Base-by-base conservation (phyloP, 2,113 vertebrate species). In the Nematolebias whitei region DNA sequence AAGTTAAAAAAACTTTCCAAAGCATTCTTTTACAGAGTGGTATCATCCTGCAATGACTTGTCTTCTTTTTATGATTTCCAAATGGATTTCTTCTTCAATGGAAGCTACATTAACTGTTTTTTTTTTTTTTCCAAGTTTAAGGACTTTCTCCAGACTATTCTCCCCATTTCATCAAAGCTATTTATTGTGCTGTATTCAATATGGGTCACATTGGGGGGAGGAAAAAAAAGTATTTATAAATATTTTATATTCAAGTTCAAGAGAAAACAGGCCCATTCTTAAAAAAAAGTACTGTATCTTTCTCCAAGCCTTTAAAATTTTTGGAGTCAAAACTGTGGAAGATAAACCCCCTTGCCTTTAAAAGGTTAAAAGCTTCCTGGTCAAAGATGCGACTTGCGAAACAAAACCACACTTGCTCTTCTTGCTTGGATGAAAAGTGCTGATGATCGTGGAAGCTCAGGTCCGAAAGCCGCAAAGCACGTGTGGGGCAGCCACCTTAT, bases 401-500 rank as follows among this genome's bases (percentile, higher is more conserved):
- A 62, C n/a, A 40, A 57, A 35, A 44, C 26, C 26, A 69, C 14
- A 29, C 50, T 54, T 16, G 18, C 26, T 38, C 74, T 69, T 12
- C 48, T 63, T 55, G 35, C 54, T 64, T 40, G 29, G 65, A 49
- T 2, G 29, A 79, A 79, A 90, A 86, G 68, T 87, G 85, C 79
- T 86, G 81, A 84, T 62, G 39, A 61, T 71, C 20, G 35, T 73
- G 58, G 81, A 82, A n/a, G n/a, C n/a, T n/a, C n/a, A n/a, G n/a
- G n/a, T n/a, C n/a, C n/a, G n/a, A n/a, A n/a, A 78, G 54, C 74
- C 63, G 2, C 58, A 78, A 80, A 75, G 41, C 0, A 4, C 4
- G 6, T 40, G 65, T 23, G 60, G 47, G 50, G 72, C 50, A 26
- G 23, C 57, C 15, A 20, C 23, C 64, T 26, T 48, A 8, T 74